phyloP scores from a whole-genome alignment of 2,888 invertebrate species.

The Alcis repandata region DNA sequence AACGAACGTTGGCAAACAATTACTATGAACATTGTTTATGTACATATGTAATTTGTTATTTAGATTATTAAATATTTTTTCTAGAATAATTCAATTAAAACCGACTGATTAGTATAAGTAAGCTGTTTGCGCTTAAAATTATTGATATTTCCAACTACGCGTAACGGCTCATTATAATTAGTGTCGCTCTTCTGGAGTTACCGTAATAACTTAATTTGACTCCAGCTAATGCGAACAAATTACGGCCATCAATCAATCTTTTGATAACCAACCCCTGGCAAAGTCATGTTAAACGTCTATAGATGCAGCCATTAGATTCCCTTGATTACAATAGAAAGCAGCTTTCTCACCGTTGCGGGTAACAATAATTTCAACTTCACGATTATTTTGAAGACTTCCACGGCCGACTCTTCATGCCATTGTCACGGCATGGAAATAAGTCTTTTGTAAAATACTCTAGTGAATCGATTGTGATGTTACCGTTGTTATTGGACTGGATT shows the following conservation, averaged over 20 bases:
- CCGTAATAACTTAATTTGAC: conserved; percentile 23
- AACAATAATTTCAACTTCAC: conserved; percentile 67
- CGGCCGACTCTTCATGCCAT: conserved; percentile 52
- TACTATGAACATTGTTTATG: too few relatives aligned
- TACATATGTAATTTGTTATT: too few relatives aligned
- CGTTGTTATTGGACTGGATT: conserved; percentile 33
- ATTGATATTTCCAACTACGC: background rate
- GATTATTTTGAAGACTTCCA: conserved; percentile 64
- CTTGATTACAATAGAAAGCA: conserved; percentile 76
- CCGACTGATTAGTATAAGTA: too few relatives aligned
- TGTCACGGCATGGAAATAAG: conserved; percentile 52
- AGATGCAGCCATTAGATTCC: conserved; percentile 67
- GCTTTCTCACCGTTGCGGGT: conserved; percentile 70
- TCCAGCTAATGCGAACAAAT: conserved; percentile 20
- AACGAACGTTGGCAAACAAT: too few relatives aligned
- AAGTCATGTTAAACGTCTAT: conserved; percentile 18
- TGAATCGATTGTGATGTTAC: conserved; percentile 34
- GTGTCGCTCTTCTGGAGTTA: conserved; percentile 4
- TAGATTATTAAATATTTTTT: too few relatives aligned
- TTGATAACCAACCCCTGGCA: conserved; percentile 24
- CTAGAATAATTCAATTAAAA: too few relatives aligned
- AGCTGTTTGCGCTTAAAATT: too few relatives aligned
- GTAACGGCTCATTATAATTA: conserved; percentile 2
- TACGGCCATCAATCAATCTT: conserved; percentile 30
- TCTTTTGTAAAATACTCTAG: conserved; percentile 34